Base-by-base conservation (phyloP, 2,888 invertebrate species). In the Drosophila dives region DNA sequence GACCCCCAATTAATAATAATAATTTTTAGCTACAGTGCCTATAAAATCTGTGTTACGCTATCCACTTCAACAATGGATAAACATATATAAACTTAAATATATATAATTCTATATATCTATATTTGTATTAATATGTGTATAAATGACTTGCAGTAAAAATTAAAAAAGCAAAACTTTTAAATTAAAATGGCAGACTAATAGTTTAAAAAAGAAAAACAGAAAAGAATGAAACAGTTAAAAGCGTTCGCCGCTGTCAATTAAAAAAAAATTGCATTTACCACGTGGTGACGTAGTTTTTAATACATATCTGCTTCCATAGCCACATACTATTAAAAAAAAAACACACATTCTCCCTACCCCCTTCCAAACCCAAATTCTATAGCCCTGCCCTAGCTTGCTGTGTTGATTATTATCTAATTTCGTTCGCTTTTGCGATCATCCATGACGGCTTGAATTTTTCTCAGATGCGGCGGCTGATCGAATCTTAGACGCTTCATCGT, bases 371-470 rank as follows among this genome's bases (percentile, higher is more conserved):
- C 55, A 49, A 34, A 60, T 33, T 68, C 51, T 72, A 56, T 29
- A 50, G 42, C 48, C 59, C 15, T 49, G 42, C 23, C 12, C 61
- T 20, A 42, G 38, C 33, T 49, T 36, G 23, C 49, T 59, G 53
- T 32, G 48, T 11, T 51, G 17, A 42, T 12, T 50, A 51, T 51
- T 61, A 20, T 48, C 64, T 81, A 67, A 32, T 73, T 68, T 38
- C 74, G 58, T 55, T 91, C 87, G 56, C 80, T 82, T 54, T 87
- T 81, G 66, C 91, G 82, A 64, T 92, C 91, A 54, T 89, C 86
- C 56, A 85, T 83, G 58, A 87, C 87, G 54, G 77, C 80, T 64
- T 86, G 78, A 11, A 89, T 63, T 33, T 77, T 77, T 33, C 60
- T 69, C 29, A 75, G 48, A 54, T 76, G 73, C 32, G 67, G 33